phyloP scores from a whole-genome alignment of 2,113 vertebrate species.

The Pteropus alecto region DNA sequence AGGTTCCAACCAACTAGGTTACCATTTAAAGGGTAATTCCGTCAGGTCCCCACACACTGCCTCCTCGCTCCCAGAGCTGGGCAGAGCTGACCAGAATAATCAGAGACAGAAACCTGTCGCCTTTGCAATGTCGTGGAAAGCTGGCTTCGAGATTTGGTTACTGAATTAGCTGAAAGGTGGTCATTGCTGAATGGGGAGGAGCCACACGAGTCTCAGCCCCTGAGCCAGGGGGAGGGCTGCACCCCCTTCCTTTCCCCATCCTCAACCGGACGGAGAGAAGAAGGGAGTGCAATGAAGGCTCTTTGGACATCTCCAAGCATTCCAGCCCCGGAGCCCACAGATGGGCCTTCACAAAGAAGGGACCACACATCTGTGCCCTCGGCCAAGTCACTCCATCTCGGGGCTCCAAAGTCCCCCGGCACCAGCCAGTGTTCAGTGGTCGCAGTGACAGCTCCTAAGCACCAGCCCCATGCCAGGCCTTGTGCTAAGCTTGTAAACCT shows the following conservation, averaged over 20 bases:
- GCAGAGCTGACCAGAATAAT: neutral
- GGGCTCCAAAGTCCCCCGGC: neutral
- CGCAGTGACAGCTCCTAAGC: neutral
- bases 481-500: neutral
- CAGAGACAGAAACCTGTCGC: neutral
- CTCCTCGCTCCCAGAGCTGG: neutral
- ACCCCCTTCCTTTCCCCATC: neutral
- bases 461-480: neutral
- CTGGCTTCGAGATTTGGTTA: neutral
- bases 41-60: rapidly evolving
- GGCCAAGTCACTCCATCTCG: neutral
- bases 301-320: neutral
- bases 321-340: neutral
- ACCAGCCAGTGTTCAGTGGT: neutral
- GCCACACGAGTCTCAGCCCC: neutral
- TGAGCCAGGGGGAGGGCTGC: neutral
- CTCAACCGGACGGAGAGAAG: too few relatives aligned
- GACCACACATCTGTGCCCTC: neutral
- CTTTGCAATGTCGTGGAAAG: neutral
- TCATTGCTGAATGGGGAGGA: neutral
- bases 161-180: neutral
- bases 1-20: neutral
- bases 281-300: too few relatives aligned
- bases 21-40: neutral
- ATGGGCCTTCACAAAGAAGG: neutral